Base-by-base conservation (phyloP, 35 echinoderm and acorn worm genomes). In the Acanthaster planci region DNA sequence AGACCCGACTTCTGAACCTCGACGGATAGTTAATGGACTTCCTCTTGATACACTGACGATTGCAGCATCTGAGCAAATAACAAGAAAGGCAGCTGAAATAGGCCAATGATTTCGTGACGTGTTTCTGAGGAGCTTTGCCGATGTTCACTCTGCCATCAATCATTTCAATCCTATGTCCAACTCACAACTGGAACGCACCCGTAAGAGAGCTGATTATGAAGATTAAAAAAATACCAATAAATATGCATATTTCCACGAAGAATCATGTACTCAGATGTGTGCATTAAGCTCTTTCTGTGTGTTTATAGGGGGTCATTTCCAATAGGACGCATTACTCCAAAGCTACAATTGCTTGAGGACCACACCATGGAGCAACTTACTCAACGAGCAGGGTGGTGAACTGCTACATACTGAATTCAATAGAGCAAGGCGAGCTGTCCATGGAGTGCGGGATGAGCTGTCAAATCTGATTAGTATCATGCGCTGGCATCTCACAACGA, bases 321-420 rank as follows among this genome's bases (percentile, higher is more conserved):
- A 29, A 17, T 55, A 16, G 21, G 47, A 14, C 53, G 80, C 23
- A 55, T 82, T 55, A 55, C 80, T 29, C 36, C 54, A 10, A 82
- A 82, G 36, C 35, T 82, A 22, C 80, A 82, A 17, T 55, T 82
- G 80, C 26, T 82, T 17, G 80, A 82, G 21, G 80, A 82, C 19
- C 80, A 82, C 31, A 82, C 80, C 23, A 54, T 55, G 22, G 22
- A 32, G 17, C 80, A 82, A 36, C 47, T 82, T 55, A 0, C 80
- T 82, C 8, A 82, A 82, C 55, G 80, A 82, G 54, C 54, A 51
- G 15, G 80, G 80, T 2, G 80, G 80, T 23, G 80, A 82, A 51
- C 47, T 54, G 19, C 55, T 54, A 17, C 80, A 82, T 37, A 54
- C 80, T 10, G 80, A 82, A 16, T 54, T 55, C 22, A 82, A 82